Base-by-base conservation (phyloP, 2,797 vertebrate genomes). In the Chrosomus eos region DNA sequence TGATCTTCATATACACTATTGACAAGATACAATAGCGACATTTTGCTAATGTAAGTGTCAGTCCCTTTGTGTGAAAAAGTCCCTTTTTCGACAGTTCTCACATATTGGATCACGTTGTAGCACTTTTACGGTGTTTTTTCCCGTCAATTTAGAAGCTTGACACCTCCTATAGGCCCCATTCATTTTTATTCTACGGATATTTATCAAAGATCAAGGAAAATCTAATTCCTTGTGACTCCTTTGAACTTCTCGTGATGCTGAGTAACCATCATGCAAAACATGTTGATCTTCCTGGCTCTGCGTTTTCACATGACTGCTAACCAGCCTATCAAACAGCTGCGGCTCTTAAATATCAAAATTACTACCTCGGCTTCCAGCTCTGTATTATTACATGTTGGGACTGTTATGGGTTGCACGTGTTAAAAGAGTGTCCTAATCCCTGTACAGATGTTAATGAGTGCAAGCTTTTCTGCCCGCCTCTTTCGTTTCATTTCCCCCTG, bases 341-440 rank as follows among this genome's bases (percentile, higher is more conserved):
- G 83, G 87, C 77, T 87, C 91, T 87, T 88, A 80, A 85, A 92
- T 89, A 84, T 88, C 78, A 80, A 89, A 91, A 93, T 93, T 86
- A 92, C 86, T 89, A 83, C 88, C 68, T 70, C 10, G 67, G 36
- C 86, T 87, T 53, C 36, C 60, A 83, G 66, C 9, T n/a, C 85
- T 68, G 76, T 83, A 87, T 92, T 80, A 91, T 93, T 92, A 91
- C 67, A 85, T 84, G 83, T 82, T 75, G 82, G 64, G 84, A 80
- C 77, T 87, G 88, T 88, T 87, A 81, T 71, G 5, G 70, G 80
- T 76, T 89, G 67, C 82, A 85, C 80, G 85, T 78, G 79, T 88
- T 91, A 90, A 90, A 91, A 86, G 73, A 73, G 40, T 53, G 38
- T 48, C 36, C 58, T 74, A 74, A 74, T 81, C 78, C 71, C 74